Percentiles rank a stretch among this genome's conserved stretches.
Evolutionary conservation across 2,113 vertebrate genomes (phyloP).

Genomic region (Sceloporus undulatus): DNA sequence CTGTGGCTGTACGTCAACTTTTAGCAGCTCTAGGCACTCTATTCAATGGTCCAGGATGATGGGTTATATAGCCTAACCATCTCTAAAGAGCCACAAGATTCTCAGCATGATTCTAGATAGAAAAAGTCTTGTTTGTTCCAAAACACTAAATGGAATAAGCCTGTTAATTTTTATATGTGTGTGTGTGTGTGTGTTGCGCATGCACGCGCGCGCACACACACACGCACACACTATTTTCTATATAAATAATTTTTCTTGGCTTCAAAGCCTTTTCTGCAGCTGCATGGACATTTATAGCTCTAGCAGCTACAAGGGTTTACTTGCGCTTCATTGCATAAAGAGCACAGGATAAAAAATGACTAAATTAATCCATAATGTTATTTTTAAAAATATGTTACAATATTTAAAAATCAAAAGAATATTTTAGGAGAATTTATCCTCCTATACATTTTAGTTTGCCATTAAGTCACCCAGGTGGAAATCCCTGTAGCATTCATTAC

Average conservation of each 20-base stretch:
- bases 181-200: no score
- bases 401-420: not conserved
- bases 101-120: not conserved
- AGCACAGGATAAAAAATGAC: not conserved
- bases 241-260: not conserved
- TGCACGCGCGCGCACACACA: no score
- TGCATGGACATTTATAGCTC: not conserved
- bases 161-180: no score
- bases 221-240: no score
- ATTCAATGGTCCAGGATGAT: no score
- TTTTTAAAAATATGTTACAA: not conserved
- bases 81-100: no score
- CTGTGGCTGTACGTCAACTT: no score
- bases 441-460: not conserved
- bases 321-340: conserved; percentile 8
- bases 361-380: not conserved
- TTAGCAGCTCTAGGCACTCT: no score
- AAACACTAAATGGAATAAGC: not conserved
- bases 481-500: not conserved
- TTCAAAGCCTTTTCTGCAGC: not conserved
- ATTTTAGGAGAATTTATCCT: not conserved
- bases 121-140: not conserved
- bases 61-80: no score
- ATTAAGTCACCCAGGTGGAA: not conserved
- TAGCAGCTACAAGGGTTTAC: not conserved